Percentiles rank a stretch among this genome's conserved stretches.
These are phyloP conservation scores for Drosophila siamana DNA, from an alignment of 2,888 invertebrate genomes.

Conservation along the genomic window DNA sequence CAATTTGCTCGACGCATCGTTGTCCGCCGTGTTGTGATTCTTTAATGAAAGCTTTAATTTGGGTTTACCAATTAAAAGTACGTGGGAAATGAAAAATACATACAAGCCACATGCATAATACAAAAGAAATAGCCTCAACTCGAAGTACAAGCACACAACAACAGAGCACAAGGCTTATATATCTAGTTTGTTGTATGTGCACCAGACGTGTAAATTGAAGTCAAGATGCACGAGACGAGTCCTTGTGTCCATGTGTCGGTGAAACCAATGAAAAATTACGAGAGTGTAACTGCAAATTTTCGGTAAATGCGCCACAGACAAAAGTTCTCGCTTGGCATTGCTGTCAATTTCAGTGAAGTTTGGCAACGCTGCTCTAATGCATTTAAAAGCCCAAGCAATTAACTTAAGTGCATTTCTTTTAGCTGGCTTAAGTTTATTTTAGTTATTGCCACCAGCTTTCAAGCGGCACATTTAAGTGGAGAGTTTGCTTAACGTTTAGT, in stretches of 20 bases:
- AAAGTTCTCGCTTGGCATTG: conserved; percentile 29
- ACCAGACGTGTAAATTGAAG: conserved; percentile 51
- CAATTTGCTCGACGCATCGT: conserved; percentile 48
- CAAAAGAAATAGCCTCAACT: conserved; percentile 44
- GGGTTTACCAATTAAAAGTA: conserved; percentile 80
- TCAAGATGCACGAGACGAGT: conserved; percentile 40
- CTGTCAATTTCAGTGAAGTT: conserved; percentile 29
- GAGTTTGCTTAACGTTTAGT: neutral
- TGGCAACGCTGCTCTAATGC: conserved; percentile 49
- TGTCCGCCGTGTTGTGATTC: conserved; percentile 72
- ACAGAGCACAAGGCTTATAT: neutral
- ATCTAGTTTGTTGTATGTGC: conserved; percentile 20
- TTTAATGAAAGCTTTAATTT: conserved; percentile 82
- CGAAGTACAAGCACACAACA: conserved; percentile 15
- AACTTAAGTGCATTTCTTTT: conserved; percentile 41
- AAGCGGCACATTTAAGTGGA: conserved; percentile 6
- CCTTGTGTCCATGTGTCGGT: conserved; percentile 14
- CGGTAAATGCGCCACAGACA: conserved; percentile 20
- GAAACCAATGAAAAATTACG: conserved; percentile 45
- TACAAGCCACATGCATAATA: conserved; percentile 54
- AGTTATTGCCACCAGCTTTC: neutral
- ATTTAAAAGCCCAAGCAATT: conserved; percentile 46
- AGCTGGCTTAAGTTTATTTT: conserved; percentile 17
- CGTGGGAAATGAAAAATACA: conserved; percentile 81
- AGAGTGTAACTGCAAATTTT: conserved; percentile 41